These are phyloP conservation scores for Notodonta dromedarius DNA, from an alignment of 2,888 invertebrate genomes.

Conservation along the genomic window DNA sequence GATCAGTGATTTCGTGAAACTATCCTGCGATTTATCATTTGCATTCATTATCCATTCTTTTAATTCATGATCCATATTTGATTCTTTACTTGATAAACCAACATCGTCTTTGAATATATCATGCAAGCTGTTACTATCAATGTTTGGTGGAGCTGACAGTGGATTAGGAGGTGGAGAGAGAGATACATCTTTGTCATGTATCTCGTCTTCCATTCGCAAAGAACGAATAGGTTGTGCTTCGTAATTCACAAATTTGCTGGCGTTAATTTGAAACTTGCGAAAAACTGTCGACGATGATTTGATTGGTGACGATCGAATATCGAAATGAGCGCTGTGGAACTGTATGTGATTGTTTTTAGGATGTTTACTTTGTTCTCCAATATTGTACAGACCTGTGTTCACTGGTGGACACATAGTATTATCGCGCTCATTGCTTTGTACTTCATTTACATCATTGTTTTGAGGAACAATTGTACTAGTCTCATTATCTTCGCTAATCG, in stretches of 20 bases:
- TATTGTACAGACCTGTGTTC: conserved; percentile 15
- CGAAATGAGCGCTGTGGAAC: conserved; percentile 76
- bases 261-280: conserved; percentile 72
- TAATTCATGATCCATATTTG: conserved; percentile 51
- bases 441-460: conserved; percentile 18
- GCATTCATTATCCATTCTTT: conserved; percentile 64
- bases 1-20: conserved; percentile 62
- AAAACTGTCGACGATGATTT: conserved; percentile 73
- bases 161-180: conserved; percentile 1
- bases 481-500: conserved; percentile 1
- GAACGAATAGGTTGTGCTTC: conserved; percentile 59
- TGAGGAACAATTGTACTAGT: conserved; percentile 15
- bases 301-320: conserved; percentile 76
- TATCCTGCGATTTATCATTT: conserved; percentile 60
- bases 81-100: conserved; percentile 54
- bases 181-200: conserved; percentile 14
- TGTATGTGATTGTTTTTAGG: conserved; percentile 53
- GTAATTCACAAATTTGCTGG: conserved; percentile 67
- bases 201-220: conserved; percentile 18
- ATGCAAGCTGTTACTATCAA: conserved; percentile 44
- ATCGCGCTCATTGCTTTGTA: conserved; percentile 19
- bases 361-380: conserved; percentile 38
- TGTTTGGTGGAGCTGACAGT: conserved; percentile 9
- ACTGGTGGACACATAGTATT: conserved; percentile 17
- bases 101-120: conserved; percentile 61